phyloP scores from a whole-genome alignment of 2,797 vertebrate genomes.

The Moxostoma hubbsi region DNA sequence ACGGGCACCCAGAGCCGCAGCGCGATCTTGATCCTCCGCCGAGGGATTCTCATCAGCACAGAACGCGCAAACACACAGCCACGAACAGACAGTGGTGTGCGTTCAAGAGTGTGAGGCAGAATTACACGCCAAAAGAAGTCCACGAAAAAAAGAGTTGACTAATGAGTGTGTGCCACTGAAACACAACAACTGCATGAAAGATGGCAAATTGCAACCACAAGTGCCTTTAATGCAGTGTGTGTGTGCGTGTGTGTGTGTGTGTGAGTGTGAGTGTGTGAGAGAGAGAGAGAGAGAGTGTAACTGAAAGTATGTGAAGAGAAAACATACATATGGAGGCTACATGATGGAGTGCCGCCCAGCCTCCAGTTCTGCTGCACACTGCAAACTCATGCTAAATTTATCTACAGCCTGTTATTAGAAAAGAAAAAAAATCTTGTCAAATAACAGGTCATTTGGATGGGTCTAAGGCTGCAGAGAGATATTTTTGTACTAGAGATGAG shows the following conservation, averaged over 20 bases:
- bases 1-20: conserved; percentile 94
- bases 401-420: conserved; percentile 39
- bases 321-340: conserved; percentile 20
- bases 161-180: conserved; percentile 11
- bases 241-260: conserved; percentile 14
- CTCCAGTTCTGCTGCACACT: background rate
- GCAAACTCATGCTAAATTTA: conserved; percentile 60
- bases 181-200: conserved; percentile 55
- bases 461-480: conserved; percentile 45
- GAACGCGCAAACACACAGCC: conserved; percentile 59
- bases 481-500: conserved; percentile 75
- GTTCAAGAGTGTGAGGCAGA: conserved; percentile 2
- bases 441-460: conserved; percentile 61
- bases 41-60: conserved; percentile 84
- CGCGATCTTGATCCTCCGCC: conserved; percentile 92
- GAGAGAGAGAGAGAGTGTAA: conserved; percentile 49
- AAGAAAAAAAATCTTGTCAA: conserved; percentile 29
- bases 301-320: conserved; percentile 56
- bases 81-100: conserved; percentile 46
- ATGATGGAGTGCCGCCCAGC: conserved; percentile 8
- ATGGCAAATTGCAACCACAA: conserved; percentile 58
- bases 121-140: background rate
- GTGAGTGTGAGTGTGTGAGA: conserved; percentile 17
- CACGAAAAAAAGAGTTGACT: background rate
- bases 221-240: background rate